phyloP scores from a whole-genome alignment of 2,113 vertebrate species.

The Aptenodytes forsteri region DNA sequence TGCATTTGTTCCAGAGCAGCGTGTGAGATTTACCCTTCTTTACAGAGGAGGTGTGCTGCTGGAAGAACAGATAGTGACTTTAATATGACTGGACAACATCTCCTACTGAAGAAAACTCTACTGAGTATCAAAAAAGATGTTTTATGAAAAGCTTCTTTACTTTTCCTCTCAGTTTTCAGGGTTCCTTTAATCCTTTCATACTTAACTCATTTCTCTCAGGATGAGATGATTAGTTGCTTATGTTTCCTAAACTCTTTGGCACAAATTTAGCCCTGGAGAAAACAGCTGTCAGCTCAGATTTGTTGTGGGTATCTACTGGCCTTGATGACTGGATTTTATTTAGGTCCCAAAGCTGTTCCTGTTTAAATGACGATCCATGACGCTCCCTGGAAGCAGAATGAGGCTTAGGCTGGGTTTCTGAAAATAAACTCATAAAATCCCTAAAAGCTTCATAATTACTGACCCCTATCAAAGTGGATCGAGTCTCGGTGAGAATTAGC shows the following conservation, averaged over 20 bases:
- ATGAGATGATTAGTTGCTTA: not conserved
- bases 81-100: not conserved
- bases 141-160: not conserved
- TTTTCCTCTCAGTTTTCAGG: not conserved
- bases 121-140: not conserved
- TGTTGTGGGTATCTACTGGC: not conserved
- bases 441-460: not conserved
- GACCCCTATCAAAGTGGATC: not conserved
- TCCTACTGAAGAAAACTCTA: not conserved
- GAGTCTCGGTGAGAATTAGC: not conserved
- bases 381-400: not conserved
- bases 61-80: not conserved
- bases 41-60: not conserved
- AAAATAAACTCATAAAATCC: not conserved
- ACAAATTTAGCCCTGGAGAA: not conserved
- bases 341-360: not conserved
- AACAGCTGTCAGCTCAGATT: not conserved
- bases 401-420: not conserved
- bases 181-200: slow-evolving; percentile 2
- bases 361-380: not conserved
- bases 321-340: not conserved
- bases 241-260: not conserved
- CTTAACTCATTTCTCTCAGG: not conserved
- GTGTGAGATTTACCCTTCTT: not conserved
- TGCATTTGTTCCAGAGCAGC: not conserved